Evolutionary conservation across 2,113 vertebrate genomes (phyloP), one percentile per base, ranked within the genome.

Genomic region (Serinus canaria): DNA sequence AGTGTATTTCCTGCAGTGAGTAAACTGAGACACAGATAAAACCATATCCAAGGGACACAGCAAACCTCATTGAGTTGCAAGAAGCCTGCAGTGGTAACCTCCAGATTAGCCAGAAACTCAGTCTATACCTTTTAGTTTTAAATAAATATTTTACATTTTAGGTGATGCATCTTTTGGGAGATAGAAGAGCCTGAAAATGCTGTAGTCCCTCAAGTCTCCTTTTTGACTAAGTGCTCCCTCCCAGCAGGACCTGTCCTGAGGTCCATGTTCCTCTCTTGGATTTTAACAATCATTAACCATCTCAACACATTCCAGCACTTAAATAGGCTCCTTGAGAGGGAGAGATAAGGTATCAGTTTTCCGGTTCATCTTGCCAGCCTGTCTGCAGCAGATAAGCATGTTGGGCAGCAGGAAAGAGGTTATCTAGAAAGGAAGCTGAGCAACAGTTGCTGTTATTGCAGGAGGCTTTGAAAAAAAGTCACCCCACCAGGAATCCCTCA

Each of bases 271-370:
- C 66, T 78, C 90, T 14, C 69, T 89, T 75, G 60, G 81, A 52
- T 87, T 96, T 63, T 25, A 64, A 78, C 55, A 83, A 90, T 90
- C 83, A 21, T 77, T 96, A 96, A 96, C 97, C 97, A 96, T 94
- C 33, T 30, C 74, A 78, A 92, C 93, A 67, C 97, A 96, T 97
- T 98, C 97, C 95, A 87, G 21, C 59, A 74, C 52, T 43, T 90
- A 92, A 95, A 55, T 69, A 81, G 87, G 77, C 85, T 89, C 43
- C 44, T 83, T 76, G 73, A 91, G 90, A 52, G 59, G 44, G 19
- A 56, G 31, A 96, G 96, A 97, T 85, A 96, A 97, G 90, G 94
- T 93, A 92, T 92, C 77, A 46, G 68, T 82, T 92, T 97, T 97
- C 96, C 70, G 52, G 97, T 94, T 94, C 95, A 94, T 95, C 93